phyloP scores from a whole-genome alignment of 2,888 invertebrate genomes.

The Orgyia antiqua region DNA sequence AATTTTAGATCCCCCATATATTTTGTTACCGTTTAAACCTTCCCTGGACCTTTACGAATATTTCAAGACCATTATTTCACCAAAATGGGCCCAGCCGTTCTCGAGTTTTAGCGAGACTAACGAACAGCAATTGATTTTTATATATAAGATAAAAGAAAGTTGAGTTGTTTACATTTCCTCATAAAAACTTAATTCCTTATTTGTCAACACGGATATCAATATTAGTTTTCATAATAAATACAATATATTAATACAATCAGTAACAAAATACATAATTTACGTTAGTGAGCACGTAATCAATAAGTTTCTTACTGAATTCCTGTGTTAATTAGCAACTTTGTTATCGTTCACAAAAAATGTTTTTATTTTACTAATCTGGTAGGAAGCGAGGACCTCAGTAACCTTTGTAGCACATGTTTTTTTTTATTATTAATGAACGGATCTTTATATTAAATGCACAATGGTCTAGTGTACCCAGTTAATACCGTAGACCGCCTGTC shows the following conservation, averaged over 20 bases:
- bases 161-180: no score
- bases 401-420: conserved; percentile 38
- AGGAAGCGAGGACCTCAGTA: conserved; percentile 60
- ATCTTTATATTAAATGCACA: conserved; percentile 20
- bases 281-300: conserved; percentile 30
- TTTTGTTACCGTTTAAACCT: no score
- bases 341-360: conserved; percentile 45
- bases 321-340: conserved; percentile 53
- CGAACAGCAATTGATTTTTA: no score
- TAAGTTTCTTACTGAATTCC: conserved; percentile 36
- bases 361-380: conserved; percentile 41
- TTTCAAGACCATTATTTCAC: no score
- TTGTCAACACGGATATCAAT: neutral
- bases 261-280: conserved; percentile 18
- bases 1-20: no score
- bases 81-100: no score
- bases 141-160: no score
- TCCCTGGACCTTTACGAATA: no score
- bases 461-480: conserved; percentile 33
- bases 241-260: conserved; percentile 9
- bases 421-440: conserved; percentile 33
- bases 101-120: no score
- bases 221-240: conserved; percentile 2
- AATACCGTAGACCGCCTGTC: conserved; percentile 64
- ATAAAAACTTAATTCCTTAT: no score